Evolutionary conservation across 2,113 vertebrate genomes (phyloP), one percentile per base, ranked within the genome.

Genomic region (Bambusicola thoracicus): DNA sequence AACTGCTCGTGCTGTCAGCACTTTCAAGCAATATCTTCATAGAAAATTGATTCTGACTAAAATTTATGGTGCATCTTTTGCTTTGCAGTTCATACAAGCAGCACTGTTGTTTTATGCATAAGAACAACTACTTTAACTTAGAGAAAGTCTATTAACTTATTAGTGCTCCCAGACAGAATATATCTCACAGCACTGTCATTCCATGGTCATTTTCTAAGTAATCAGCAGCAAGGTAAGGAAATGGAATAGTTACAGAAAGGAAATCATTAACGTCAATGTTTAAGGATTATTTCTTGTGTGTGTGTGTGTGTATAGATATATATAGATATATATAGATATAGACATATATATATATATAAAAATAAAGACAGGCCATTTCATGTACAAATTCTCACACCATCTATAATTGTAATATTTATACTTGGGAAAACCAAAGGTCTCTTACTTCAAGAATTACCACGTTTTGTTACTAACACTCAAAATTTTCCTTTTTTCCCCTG

Each of bases 21-120:
- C 24, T 58, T 83, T 49, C 17, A 46, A 80, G 34, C 21, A 5
- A 8, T 29, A 74, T 21, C 10, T 38, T 72, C 68, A 46, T 0
- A 69, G 34, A 75, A 92, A 94, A 70, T 4, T 41, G 22, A 81
- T 75, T 82, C 72, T 77, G 81, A 59, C 56, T 67, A 2, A 2
- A 74, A 85, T 46, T n/a, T 36, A 21, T 6, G 41, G 66, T 21
- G 58, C 3, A 11, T 21, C 76, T 91, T 76, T 87, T 43, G 81
- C 0, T 5, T 36, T 58, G 55, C 7, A 11, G 17, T 32, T 85
- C n/a, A 65, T 24, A 30, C 27, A 77, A 77, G 13, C 43, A 73
- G 13, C 40, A 43, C 8, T 70, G 3, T 2, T 51, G 34, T 12
- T 27, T 59, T 3, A 62, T 0, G 1, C 7, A 51, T 0, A 2